These are phyloP conservation scores for Oxyura jamaicensis DNA, from an alignment of 2,113 vertebrate genomes.

Conservation along the genomic window DNA sequence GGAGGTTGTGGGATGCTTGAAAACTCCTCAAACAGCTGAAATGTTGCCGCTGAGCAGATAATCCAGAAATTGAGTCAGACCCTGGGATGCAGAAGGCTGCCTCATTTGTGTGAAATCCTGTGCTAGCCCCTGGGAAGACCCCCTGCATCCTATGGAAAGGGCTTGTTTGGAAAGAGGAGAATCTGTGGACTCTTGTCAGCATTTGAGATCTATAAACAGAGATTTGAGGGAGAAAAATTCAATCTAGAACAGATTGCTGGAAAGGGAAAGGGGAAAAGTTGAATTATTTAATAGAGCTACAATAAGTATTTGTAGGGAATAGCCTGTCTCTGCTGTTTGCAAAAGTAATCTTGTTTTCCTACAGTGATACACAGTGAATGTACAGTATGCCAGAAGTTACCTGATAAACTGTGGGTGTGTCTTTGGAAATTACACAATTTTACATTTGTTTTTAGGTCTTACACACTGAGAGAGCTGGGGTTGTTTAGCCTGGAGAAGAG, in stretches of 20 bases:
- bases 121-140: background rate
- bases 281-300: background rate
- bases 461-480: background rate
- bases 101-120: background rate
- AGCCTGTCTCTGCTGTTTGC: background rate
- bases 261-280: background rate
- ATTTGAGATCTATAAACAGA: slow-evolving; percentile 19
- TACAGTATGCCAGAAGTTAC: background rate
- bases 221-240: background rate
- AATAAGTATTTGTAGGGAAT: background rate
- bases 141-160: background rate
- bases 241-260: background rate
- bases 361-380: background rate
- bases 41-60: background rate
- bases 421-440: background rate
- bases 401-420: background rate
- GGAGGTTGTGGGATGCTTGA: background rate
- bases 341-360: background rate
- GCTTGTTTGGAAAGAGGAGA: background rate
- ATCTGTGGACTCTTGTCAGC: background rate
- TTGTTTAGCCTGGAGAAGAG: background rate
- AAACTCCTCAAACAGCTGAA: slow-evolving; percentile 9
- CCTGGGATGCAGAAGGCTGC: background rate
- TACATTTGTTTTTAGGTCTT: background rate
- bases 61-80: background rate